Percentiles rank a stretch among this genome's conserved stretches.
Conservation (phyloP, 2,888 invertebrate genomes). For the Drosophila fulvimacula region DNA sequence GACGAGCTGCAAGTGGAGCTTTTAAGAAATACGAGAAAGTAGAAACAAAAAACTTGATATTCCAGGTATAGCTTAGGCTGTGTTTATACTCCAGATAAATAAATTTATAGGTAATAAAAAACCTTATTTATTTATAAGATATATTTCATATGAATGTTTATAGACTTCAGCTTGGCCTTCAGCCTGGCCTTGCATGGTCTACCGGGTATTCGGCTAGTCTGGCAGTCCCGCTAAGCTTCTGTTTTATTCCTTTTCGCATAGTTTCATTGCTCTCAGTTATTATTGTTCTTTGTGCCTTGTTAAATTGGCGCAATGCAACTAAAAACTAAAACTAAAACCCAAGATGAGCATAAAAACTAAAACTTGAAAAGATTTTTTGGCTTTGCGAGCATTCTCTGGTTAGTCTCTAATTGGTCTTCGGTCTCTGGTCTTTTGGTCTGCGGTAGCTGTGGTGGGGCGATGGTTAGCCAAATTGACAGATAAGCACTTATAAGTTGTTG, state of each 20-base stretch:
- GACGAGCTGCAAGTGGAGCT: neutral
- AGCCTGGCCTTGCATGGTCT: too few species aligned
- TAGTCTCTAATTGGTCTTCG: constrained; percentile 46
- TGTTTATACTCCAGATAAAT: neutral
- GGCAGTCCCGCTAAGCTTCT: neutral
- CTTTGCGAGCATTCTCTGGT: constrained; percentile 38
- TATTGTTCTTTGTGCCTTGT: constrained; percentile 40
- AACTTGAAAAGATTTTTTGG: constrained; percentile 52
- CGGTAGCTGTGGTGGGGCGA: constrained; percentile 22
- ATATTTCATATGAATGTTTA: neutral
- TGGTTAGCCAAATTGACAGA: constrained; percentile 37
- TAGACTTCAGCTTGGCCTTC: too few species aligned
- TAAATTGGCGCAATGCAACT: constrained; percentile 72
- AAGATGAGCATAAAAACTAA: constrained; percentile 42
- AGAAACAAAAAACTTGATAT: neutral
- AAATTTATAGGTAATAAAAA: neutral
- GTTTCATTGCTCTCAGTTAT: constrained; percentile 19
- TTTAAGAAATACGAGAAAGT: too few species aligned
- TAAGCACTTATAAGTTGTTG: constrained; percentile 44
- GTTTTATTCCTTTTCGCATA: neutral
- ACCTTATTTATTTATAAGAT: neutral
- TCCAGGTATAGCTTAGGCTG: neutral
- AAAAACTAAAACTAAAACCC: constrained; percentile 44
- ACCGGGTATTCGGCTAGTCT: constrained; percentile 5
- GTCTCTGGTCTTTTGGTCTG: constrained; percentile 38